Base-by-base conservation (phyloP, 2,113 vertebrate genomes). In the Oxyura jamaicensis region DNA sequence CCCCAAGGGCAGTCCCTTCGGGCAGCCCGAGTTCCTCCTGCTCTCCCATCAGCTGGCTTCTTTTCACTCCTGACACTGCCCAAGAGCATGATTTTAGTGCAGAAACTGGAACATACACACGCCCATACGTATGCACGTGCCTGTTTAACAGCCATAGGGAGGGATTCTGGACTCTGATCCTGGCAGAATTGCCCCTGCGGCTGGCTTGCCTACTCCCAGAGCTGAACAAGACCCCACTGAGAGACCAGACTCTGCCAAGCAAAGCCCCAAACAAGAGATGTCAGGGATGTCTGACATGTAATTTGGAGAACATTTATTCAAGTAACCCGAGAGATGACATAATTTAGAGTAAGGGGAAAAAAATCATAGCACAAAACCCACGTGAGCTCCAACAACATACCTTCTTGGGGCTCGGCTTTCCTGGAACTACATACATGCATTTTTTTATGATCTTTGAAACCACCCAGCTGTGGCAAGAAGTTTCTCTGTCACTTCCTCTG, bases 101-200 rank as follows among this genome's bases (percentile, higher is more conserved):
- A 21, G 23, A 35, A 44, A 35, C 60, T 26, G 50, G 44, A 44
- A 44, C 14, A 16, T 13, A 18, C 33, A 3, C 18, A 2, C 67
- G 1, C 36, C 29, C 18, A 3, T 14, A 33, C 2, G 52, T 21
- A 42, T 31, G 25, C 48, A n/a, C 0, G 2, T 55, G 65, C 36
- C 39, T 5, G 0, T 35, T 86, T 17, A 87, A 58, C 58, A 69
- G 79, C 68, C 75, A 39, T 0, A 28, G 42, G 41, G 65, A 77
- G 42, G 41, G 65, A 77, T 95, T 23, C 76, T 42, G 86, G 91
- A 91, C 77, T 94, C 92, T 82, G 93, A 95, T 68, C 88, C 69
- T 75, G 52, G 74, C 52, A 75, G 85, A 73, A 63, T 13, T 41
- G 65, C 6, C 22, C 13, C 46, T 29, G 22, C 1, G 5, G 39